Percentiles rank a stretch among this genome's conserved stretches.
Evolutionary conservation across 2,888 invertebrate genomes (phyloP).

Genomic region (Ectropis crepuscularia): DNA sequence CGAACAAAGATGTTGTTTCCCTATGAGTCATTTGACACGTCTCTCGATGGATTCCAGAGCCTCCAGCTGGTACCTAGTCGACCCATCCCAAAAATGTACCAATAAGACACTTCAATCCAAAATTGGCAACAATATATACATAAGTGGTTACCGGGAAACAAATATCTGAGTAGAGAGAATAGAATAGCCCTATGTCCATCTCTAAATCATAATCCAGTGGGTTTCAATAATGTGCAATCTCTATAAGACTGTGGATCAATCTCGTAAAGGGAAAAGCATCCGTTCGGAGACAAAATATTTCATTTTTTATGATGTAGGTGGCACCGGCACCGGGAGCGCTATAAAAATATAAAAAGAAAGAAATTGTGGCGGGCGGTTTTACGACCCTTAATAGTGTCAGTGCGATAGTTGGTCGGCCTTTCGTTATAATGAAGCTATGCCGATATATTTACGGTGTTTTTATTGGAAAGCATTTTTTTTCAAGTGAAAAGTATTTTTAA

Average conservation of each 20-base stretch:
- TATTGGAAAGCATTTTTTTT: constrained; percentile 23
- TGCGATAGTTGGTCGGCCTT: constrained; percentile 56
- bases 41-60: no score
- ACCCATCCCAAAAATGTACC: no score
- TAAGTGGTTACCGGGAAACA: no score
- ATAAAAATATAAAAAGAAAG: constrained; percentile 76
- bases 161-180: no score
- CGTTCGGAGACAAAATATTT: constrained; percentile 77
- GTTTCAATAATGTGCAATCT: constrained; percentile 50
- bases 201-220: not conserved
- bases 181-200: no score
- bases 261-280: constrained; percentile 74
- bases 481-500: not conserved
- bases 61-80: no score
- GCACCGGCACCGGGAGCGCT: constrained; percentile 72
- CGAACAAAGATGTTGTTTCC: no score
- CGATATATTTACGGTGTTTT: constrained; percentile 29
- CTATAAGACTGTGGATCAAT: constrained; percentile 76
- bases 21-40: no score
- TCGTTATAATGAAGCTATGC: constrained; percentile 37
- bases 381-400: constrained; percentile 71
- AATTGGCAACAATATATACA: not conserved
- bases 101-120: no score
- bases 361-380: constrained; percentile 68
- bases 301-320: constrained; percentile 80